phyloP scores from a whole-genome alignment of 2,888 invertebrate genomes.

The Caenorhabditis sulstoni region DNA sequence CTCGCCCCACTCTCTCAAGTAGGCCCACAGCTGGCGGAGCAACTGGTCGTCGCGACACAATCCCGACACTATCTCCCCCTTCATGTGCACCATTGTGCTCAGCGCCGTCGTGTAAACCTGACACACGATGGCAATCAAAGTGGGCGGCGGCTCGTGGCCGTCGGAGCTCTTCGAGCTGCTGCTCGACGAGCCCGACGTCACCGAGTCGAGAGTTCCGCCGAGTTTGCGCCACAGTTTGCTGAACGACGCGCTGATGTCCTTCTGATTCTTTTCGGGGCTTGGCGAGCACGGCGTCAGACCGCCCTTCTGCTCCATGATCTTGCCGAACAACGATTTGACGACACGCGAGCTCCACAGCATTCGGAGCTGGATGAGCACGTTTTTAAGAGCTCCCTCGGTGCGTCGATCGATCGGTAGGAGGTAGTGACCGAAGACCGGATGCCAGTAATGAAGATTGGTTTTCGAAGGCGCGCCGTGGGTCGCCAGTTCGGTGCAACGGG shows the following conservation, averaged over 20 bases:
- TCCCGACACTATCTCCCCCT: conserved; percentile 93
- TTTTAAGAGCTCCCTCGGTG: conserved; percentile 87
- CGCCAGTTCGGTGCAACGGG: conserved; percentile 64
- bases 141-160: conserved; percentile 81
- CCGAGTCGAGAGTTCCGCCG: conserved; percentile 58
- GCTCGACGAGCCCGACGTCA: background rate
- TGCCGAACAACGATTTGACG: conserved; percentile 47
- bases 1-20: conserved; percentile 86
- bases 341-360: conserved; percentile 85
- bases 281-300: conserved; percentile 5
- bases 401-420: conserved; percentile 82
- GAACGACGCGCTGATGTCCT: conserved; percentile 62
- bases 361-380: conserved; percentile 86
- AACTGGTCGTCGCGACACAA: conserved; percentile 94
- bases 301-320: conserved; percentile 25
- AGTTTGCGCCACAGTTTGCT: conserved; percentile 63
- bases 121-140: conserved; percentile 90
- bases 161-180: too few species aligned
- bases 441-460: conserved; percentile 87
- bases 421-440: conserved; percentile 89
- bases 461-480: conserved; percentile 34
- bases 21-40: conserved; percentile 92
- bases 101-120: conserved; percentile 93
- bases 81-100: conserved; percentile 91
- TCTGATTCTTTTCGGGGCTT: conserved; percentile 20